Conservation (phyloP, 1,140 invertebrate species). For the Archivesica marissinica region DNA sequence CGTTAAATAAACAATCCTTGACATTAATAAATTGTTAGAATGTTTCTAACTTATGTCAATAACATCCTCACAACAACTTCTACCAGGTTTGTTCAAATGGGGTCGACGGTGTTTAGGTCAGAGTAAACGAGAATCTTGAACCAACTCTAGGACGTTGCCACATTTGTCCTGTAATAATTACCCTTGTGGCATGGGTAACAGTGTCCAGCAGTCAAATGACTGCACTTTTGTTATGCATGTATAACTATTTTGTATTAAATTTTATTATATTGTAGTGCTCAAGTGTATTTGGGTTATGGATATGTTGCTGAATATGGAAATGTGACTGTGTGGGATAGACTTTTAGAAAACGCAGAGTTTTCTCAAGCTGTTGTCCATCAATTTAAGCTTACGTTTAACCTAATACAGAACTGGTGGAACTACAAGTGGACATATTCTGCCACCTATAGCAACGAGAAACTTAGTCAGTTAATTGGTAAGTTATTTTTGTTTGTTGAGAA, state of each 20-base stretch:
- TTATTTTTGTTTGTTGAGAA: too few species aligned
- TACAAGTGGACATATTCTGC: background rate
- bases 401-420: slow-evolving; percentile 5
- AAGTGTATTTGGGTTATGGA: background rate
- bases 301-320: slow-evolving; percentile 2
- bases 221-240: background rate
- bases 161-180: too few species aligned
- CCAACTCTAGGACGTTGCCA: too few species aligned
- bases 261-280: slow-evolving; percentile 26
- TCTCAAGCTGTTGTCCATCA: background rate
- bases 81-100: too few species aligned
- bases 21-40: too few species aligned
- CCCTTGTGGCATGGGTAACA: background rate
- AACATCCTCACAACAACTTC: too few species aligned
- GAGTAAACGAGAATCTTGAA: too few species aligned
- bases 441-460: background rate
- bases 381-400: background rate
- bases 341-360: background rate
- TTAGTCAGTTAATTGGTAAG: too few species aligned
- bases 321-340: slow-evolving; percentile 1
- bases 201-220: background rate
- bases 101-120: too few species aligned
- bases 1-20: too few species aligned
- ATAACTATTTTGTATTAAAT: too few species aligned
- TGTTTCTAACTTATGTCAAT: too few species aligned